Evolutionary conservation across 2,797 vertebrate species (phyloP).

Genomic region (Emys orbicularis): DNA sequence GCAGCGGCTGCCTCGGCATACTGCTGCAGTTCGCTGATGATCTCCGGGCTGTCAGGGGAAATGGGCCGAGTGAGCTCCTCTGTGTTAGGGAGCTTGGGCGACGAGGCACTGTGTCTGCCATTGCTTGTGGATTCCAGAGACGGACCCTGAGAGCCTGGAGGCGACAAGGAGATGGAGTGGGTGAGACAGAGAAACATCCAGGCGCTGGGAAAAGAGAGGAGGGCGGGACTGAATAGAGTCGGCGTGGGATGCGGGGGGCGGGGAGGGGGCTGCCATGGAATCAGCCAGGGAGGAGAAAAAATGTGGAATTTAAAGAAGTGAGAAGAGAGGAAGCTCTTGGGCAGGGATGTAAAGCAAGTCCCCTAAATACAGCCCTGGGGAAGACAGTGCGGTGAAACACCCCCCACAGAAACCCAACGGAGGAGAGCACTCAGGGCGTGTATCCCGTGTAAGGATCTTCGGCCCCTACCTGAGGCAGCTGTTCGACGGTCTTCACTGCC

Average conservation of each 20-base stretch:
- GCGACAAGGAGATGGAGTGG: background rate
- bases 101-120: conserved; percentile 92
- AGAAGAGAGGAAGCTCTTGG: background rate
- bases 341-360: background rate
- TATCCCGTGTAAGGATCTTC: accelerated
- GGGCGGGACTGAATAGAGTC: background rate
- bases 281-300: background rate
- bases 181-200: background rate
- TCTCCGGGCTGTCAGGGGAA: conserved; percentile 92
- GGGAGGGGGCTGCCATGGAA: accelerated
- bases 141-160: conserved; percentile 85
- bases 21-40: conserved; percentile 92
- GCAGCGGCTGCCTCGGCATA: conserved; percentile 86
- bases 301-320: background rate
- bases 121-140: conserved; percentile 84
- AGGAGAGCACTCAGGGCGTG: accelerated
- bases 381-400: accelerated
- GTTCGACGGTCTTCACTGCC: conserved; percentile 82
- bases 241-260: accelerated
- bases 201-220: accelerated
- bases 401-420: accelerated
- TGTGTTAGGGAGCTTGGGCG: conserved; percentile 85
- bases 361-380: accelerated
- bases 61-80: conserved; percentile 85
- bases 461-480: conserved; percentile 84